Evolutionary conservation across 2,113 vertebrate species (phyloP), one percentile per base, ranked within the genome.

Genomic region (Pseudorasbora parva): DNA sequence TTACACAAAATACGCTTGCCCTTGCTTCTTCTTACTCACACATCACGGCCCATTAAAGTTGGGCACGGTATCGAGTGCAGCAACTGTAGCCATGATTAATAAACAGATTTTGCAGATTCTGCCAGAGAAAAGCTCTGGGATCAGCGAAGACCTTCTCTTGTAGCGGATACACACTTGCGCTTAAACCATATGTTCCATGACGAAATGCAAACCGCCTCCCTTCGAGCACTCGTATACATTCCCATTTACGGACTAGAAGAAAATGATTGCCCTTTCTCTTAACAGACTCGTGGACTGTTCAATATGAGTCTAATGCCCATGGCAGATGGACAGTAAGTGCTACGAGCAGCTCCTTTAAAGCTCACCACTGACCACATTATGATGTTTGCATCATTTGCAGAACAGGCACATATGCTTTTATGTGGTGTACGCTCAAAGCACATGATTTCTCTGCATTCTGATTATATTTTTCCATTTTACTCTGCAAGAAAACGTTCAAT

Each of bases 51-150:
- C 49, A 80, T 77, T 87, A 41, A 88, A 88, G 86, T 72, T 81
- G 85, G 89, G 85, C 86, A 82, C 64, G 82, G 72, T 5, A 17
- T 66, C 27, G 23, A 85, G 83, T 82, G 82, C 85, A 87, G 89
- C 91, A 90, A 88, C 92, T 89, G 90, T 86, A 84, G 89, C 86
- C 43, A 83, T 81, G 90, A 91, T 89, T 83, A 86, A 90, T 85
- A 89, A 84, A 88, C 87, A 86, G 86, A 85, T 88, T 90, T 91
- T 74, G 59, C 17, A 69, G 64, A 78, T 82, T 86, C 60, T 83
- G 57, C 77, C 45, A 56, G 69, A 78, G 59, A 86, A 86, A 78
- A 54, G 64, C 79, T 56, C 54, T 45, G 41, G 86, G 83, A 88
- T 81, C 56, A 87, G 59, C 41, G 25, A 66, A 85, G 69, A 80